Base-by-base conservation (phyloP, 1,140 invertebrate species). In the Eueides isabella region DNA sequence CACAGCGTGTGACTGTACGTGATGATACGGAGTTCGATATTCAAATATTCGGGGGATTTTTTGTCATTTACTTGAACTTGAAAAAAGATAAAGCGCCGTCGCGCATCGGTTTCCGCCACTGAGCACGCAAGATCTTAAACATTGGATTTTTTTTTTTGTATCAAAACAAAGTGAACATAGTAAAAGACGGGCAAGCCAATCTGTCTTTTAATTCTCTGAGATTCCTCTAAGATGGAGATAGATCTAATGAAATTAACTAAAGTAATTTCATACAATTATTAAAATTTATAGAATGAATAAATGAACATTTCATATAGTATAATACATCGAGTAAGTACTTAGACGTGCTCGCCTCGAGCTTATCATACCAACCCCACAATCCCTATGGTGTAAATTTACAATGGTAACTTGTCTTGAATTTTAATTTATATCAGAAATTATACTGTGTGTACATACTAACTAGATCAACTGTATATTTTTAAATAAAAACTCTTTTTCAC, bases 331-430 rank as follows among this genome's bases (percentile, higher is more conserved):
- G n/a, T n/a, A n/a, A 31, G 35, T 48, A 48, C 61, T 69, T 69
- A 69, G 30, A 48, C 55, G 28, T 61, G 55, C 48, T 55, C 55
- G 48, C 67, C 67, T 69, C 67, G 48, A 48, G 67, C 55, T 61
- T 55, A 61, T 68, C 67, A 68, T 35, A 30, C 66, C 66, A 48
- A 48, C 65, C 65, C 65, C 19, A 16, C n/a, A 19, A 41, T 67
- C 48, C 67, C 48, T 68, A 28, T 33, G 28, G n/a, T 48, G 41
- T 55, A 55, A 55, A 55, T 55, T 55, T 55, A 55, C 48, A 55
- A 55, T 23, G 9, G 16, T 55, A 11, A 0, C 48, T 23, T 2
- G 41, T 44, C 48, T 55, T 55, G 48, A 55, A 55, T 55, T 55
- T 55, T 55, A 55, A 55, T 55, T 55, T 26, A 5, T 55, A 55